Evolutionary conservation across 2,888 invertebrate species (phyloP).

Genomic region (Synergus japonicus): DNA sequence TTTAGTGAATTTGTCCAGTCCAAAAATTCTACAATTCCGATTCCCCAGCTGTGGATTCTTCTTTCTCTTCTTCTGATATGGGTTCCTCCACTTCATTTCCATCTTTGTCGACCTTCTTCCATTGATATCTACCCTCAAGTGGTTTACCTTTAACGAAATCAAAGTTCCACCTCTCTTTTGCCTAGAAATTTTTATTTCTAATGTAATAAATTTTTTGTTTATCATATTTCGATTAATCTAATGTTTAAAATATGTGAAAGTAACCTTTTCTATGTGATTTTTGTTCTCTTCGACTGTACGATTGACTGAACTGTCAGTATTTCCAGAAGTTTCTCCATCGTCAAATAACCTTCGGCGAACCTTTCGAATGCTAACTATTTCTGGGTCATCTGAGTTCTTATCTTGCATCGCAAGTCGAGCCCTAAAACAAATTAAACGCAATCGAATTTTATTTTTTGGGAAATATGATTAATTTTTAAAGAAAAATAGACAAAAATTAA

Average conservation of each 20-base stretch:
- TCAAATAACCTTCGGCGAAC: conserved; percentile 77
- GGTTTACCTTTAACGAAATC: conserved; percentile 80
- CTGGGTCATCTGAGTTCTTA: conserved; percentile 62
- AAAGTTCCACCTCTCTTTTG: conserved; percentile 79
- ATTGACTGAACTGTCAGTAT: conserved; percentile 62
- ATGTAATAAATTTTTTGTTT: background rate
- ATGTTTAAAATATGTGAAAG: conserved; percentile 13
- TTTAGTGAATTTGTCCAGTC: conserved; percentile 22
- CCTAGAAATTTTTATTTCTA: conserved; percentile 58
- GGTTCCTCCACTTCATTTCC: conserved; percentile 49
- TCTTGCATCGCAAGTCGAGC: conserved; percentile 72
- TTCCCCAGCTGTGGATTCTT: conserved; percentile 46
- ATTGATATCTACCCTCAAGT: conserved; percentile 78
- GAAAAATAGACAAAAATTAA: background rate
- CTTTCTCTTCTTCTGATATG: conserved; percentile 47
- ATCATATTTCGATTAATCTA: background rate
- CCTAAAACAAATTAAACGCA: conserved; percentile 59
- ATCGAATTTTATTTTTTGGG: background rate
- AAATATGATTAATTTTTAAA: background rate
- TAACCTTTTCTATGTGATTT: conserved; percentile 62
- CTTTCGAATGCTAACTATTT: conserved; percentile 56
- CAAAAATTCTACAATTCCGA: conserved; percentile 49
- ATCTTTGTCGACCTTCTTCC: conserved; percentile 73
- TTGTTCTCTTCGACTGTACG: conserved; percentile 64
- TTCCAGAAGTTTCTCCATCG: conserved; percentile 47